A percentile compares a stretch with the other conserved stretches of the same genome.
Evolutionary conservation across 2,113 vertebrate species (phyloP).

Genomic region (Balaeniceps rex): DNA sequence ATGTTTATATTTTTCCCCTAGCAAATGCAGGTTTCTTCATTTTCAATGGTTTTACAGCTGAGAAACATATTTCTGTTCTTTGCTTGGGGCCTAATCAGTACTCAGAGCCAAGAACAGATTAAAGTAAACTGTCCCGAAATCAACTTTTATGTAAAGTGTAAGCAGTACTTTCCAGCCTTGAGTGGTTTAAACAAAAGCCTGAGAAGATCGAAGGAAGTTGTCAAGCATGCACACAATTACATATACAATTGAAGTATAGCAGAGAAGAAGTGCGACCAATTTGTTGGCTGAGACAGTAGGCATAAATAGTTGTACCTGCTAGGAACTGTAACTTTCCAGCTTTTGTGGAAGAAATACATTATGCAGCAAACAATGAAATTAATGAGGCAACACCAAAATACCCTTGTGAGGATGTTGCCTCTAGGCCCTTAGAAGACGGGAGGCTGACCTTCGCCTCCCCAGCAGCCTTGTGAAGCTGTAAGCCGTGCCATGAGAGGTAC

Average conservation of each 20-base stretch:
- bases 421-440: not conserved
- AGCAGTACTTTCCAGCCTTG: not conserved
- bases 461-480: not conserved
- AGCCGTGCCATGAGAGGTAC: not conserved
- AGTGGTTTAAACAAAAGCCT: not conserved
- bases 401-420: not conserved
- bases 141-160: not conserved
- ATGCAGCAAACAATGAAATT: not conserved
- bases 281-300: not conserved
- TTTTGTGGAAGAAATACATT: not conserved
- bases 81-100: not conserved
- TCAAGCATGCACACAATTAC: not conserved
- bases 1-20: not conserved
- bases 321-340: not conserved
- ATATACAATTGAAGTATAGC: not conserved
- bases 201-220: not conserved
- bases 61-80: not conserved
- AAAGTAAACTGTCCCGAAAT: not conserved
- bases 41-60: not conserved
- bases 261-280: not conserved
- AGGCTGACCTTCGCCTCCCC: not conserved
- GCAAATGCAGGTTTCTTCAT: not conserved
- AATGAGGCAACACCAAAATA: not conserved
- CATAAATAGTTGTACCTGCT: not conserved
- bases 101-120: not conserved